These are phyloP conservation scores for Myxocyprinus asiaticus DNA, from an alignment of 2,113 vertebrate genomes.

Conservation along the genomic window DNA sequence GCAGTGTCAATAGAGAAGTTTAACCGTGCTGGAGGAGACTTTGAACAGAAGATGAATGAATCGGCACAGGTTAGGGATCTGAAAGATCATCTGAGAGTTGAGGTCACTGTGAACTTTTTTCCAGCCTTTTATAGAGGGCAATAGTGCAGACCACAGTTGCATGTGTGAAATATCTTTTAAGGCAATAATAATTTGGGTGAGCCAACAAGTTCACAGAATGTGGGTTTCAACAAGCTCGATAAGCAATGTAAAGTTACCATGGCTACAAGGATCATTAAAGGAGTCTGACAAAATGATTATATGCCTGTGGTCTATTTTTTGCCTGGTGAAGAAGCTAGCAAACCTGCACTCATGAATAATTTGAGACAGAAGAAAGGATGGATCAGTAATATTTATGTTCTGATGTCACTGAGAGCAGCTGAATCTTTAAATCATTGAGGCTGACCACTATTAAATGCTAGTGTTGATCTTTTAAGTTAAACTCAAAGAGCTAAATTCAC, in stretches of 20 bases:
- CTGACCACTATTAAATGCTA: constrained; percentile 1
- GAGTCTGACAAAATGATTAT: constrained; percentile 59
- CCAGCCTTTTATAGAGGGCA: neutral
- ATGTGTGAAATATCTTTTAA: constrained; percentile 7
- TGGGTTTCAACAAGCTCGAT: neutral
- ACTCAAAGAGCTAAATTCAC: no score
- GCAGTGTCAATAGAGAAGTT: constrained; percentile 86
- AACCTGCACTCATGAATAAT: constrained; percentile 24
- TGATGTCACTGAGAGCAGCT: neutral
- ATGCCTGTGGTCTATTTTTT: constrained; percentile 45
- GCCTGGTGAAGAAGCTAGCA: constrained; percentile 47
- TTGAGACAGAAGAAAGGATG: neutral
- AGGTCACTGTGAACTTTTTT: neutral
- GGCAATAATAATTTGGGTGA: neutral
- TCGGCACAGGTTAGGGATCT: constrained; percentile 80
- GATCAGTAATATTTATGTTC: neutral
- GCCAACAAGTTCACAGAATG: neutral
- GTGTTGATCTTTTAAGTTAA: neutral
- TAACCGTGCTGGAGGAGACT: constrained; percentile 85
- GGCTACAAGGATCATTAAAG: constrained; percentile 60
- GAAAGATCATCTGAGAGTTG: neutral
- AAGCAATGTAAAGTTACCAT: constrained; percentile 60
- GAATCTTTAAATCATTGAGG: constrained; percentile 23
- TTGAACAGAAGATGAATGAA: constrained; percentile 92
- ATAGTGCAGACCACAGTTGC: neutral